These are phyloP conservation scores for Lepisosteus osseus DNA, from an alignment of 2,113 vertebrate species.

Conservation along the genomic window DNA sequence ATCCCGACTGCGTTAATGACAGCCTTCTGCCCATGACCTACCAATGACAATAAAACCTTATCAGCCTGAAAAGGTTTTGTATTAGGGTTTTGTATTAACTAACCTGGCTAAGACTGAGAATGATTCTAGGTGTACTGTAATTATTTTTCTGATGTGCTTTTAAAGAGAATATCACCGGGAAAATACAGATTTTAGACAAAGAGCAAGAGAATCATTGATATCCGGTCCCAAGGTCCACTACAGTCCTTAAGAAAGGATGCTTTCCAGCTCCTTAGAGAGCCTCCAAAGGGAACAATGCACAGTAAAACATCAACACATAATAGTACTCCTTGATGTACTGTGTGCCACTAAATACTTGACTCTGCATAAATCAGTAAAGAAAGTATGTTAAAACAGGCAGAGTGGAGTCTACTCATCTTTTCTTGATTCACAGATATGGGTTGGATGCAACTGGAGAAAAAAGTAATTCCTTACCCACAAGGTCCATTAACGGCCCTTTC, in stretches of 20 bases:
- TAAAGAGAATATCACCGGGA: not conserved
- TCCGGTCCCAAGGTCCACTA: slow-evolving; percentile 2
- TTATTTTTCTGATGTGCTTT: slow-evolving; percentile 5
- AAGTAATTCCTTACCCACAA: no score
- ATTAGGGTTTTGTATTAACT: not conserved
- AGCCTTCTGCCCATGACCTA: not conserved
- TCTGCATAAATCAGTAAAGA: not conserved
- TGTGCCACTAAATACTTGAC: not conserved
- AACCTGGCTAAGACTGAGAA: not conserved
- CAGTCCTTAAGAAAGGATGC: not conserved
- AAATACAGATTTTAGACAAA: not conserved
- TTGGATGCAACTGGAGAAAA: no score
- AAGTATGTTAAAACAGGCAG: not conserved
- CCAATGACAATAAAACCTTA: not conserved
- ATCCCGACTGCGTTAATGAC: slow-evolving; percentile 2
- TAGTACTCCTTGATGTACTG: slow-evolving; percentile 12
- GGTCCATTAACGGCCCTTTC: no score
- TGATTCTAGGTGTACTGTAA: not conserved
- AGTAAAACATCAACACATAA: not conserved
- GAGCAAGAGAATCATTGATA: not conserved
- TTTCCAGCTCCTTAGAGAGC: slow-evolving; percentile 14
- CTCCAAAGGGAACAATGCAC: not conserved
- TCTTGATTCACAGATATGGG: not conserved
- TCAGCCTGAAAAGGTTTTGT: not conserved
- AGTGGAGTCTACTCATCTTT: not conserved